Percentiles rank a stretch among this genome's conserved stretches.
These are phyloP conservation scores for Mormyrus lacerda DNA, from an alignment of 2,113 vertebrate species.

Conservation along the genomic window DNA sequence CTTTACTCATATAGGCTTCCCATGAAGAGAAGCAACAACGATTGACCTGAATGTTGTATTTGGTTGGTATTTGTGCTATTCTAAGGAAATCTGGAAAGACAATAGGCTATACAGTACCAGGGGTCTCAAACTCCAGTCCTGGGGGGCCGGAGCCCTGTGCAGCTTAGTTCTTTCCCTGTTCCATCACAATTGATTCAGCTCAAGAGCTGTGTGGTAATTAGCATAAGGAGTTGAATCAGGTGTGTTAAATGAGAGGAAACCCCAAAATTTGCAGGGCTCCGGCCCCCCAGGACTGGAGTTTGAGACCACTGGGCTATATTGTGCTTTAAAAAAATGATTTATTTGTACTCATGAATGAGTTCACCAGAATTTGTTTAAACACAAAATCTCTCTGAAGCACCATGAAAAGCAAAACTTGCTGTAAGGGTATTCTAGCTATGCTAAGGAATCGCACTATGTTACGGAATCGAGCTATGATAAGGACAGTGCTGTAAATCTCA, in stretches of 20 bases:
- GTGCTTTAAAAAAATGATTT: neutral
- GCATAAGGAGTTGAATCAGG: too few species aligned
- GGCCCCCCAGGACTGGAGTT: too few species aligned
- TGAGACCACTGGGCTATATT: neutral
- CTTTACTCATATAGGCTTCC: neutral
- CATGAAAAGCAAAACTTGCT: neutral
- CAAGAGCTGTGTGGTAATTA: too few species aligned
- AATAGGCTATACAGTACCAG: neutral
- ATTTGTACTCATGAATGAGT: neutral
- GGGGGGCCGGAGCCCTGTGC: too few species aligned
- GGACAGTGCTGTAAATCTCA: neutral
- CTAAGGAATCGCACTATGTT: too few species aligned
- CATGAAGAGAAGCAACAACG: neutral
- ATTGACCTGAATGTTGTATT: neutral
- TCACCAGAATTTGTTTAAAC: neutral
- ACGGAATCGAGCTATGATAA: neutral
- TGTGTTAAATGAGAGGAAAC: too few species aligned
- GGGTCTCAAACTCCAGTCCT: too few species aligned
- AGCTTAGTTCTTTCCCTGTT: too few species aligned
- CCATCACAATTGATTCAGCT: too few species aligned
- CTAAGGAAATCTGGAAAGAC: neutral
- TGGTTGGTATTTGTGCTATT: neutral
- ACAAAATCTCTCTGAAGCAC: neutral
- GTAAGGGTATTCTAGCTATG: neutral
- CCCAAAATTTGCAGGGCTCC: too few species aligned